Evolutionary conservation across 2,888 invertebrate species (phyloP), one percentile per base, ranked within the genome.

Genomic region (Hydrotaea diabolus): DNA sequence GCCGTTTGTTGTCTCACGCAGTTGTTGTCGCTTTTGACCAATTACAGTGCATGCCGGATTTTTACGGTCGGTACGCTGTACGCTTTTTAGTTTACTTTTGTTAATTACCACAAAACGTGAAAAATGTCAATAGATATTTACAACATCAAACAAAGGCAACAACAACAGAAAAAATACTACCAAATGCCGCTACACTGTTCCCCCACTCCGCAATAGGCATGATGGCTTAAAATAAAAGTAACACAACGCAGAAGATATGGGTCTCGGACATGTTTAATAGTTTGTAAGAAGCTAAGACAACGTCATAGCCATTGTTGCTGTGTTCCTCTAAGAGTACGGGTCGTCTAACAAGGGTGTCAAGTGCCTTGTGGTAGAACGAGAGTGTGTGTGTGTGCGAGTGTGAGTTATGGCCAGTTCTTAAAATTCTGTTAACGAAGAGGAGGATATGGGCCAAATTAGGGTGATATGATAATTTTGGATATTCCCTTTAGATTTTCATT

Each of bases 51-150:
- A 39, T 39, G 59, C 23, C 23, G 26, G 26, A n/a, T n/a, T n/a
- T n/a, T n/a, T n/a, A n/a, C n/a, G n/a, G n/a, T n/a, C n/a, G n/a
- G n/a, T n/a, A n/a, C n/a, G 23, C 23, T 31, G 31, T 17, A 19
- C 26, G 53, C 15, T 43, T 80, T 59, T 49, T 43, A 43, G 43
- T 69, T 21, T 43, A 43, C 39, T 23, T 69, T 26, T 43, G 64
- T 62, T 84, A 76, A 81, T 78, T 84, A 78, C 57, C 64, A 76
- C 74, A 77, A 83, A 78, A 80, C 75, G 77, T 78, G 64, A 78
- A 79, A 81, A 76, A 74, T 73, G 78, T 84, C 76, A 81, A 81
- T 74, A 73, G 57, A 79, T 79, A 43, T 75, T 66, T 64, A 19
- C 69, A 71, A 76, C 19, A 72, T 71, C 55, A 66, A n/a, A 73